Conservation (phyloP, 2,888 invertebrate genomes). For the Drosophila kuntzei region DNA sequence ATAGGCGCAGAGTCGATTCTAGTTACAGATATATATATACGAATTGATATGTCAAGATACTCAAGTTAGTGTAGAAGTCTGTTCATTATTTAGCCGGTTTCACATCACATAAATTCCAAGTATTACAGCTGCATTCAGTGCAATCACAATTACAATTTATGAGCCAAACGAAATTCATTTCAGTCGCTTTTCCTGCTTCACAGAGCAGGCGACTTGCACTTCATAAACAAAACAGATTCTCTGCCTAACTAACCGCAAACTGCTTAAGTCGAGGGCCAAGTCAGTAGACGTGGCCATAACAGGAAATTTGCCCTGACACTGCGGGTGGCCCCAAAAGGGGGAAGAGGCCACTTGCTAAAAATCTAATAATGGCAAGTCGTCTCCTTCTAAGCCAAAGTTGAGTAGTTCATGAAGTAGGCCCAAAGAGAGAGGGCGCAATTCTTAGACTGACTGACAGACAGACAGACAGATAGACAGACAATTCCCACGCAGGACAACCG, state of each 20-base stretch:
- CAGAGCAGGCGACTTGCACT: conserved; percentile 37
- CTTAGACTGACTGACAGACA: neutral
- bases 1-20: conserved; percentile 7
- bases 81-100: conserved; percentile 20
- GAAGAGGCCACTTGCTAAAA: conserved; percentile 69
- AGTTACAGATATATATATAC: neutral
- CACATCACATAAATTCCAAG: conserved; percentile 43
- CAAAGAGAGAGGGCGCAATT: neutral
- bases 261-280: conserved; percentile 52
- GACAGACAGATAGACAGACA: neutral
- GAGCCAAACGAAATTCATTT: conserved; percentile 23
- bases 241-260: conserved; percentile 75
- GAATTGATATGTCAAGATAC: conserved; percentile 9
- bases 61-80: conserved; percentile 2
- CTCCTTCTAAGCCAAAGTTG: conserved; percentile 49
- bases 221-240: conserved; percentile 64
- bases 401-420: conserved; percentile 64
- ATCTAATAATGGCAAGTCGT: conserved; percentile 73
- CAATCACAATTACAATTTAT: conserved; percentile 51
- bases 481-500: conserved; percentile 27
- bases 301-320: conserved; percentile 45
- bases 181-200: conserved; percentile 35
- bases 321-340: conserved; percentile 16
- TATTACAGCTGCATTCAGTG: conserved; percentile 20
- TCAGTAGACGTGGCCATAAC: conserved; percentile 35